A percentile compares a stretch with the other conserved stretches of the same genome.
These are phyloP conservation scores for Palaemon carinicauda DNA, from an alignment of 1,140 invertebrate genomes.

Conservation along the genomic window DNA sequence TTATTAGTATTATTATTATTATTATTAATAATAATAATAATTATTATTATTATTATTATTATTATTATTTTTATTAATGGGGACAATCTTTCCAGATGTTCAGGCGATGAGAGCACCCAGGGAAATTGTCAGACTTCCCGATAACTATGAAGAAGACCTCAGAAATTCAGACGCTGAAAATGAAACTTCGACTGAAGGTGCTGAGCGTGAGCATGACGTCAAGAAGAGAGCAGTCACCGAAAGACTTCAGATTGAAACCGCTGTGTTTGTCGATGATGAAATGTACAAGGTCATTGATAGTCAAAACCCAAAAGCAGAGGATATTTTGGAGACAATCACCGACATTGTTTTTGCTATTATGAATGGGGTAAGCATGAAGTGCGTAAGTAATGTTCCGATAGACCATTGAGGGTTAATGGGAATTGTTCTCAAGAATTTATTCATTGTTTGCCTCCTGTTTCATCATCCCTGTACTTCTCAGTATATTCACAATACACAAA, in stretches of 20 bases:
- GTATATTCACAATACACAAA: no score
- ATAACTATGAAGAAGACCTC: not conserved
- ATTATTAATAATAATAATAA: no score
- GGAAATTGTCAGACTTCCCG: not conserved
- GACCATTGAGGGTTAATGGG: no score
- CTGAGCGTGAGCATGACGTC: not conserved
- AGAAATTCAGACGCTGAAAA: not conserved
- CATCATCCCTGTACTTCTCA: no score
- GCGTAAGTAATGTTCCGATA: not conserved
- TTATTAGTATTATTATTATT: no score
- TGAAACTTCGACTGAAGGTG: not conserved
- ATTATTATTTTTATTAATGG: not conserved
- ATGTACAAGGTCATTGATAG: constrained; percentile 59
- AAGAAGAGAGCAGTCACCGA: not conserved
- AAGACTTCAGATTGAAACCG: constrained; percentile 61
- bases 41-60: no score
- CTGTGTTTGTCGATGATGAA: constrained; percentile 62
- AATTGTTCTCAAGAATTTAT: no score
- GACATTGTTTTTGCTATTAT: constrained; percentile 62
- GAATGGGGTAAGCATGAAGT: constrained; percentile 57
- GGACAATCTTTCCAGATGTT: constrained; percentile 24
- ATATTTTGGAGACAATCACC: constrained; percentile 54
- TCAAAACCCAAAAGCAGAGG: constrained; percentile 34
- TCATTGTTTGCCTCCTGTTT: no score
- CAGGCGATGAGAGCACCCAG: constrained; percentile 44